phyloP scores from a whole-genome alignment of 2,797 vertebrate genomes.

The Ispidina lecontei region DNA sequence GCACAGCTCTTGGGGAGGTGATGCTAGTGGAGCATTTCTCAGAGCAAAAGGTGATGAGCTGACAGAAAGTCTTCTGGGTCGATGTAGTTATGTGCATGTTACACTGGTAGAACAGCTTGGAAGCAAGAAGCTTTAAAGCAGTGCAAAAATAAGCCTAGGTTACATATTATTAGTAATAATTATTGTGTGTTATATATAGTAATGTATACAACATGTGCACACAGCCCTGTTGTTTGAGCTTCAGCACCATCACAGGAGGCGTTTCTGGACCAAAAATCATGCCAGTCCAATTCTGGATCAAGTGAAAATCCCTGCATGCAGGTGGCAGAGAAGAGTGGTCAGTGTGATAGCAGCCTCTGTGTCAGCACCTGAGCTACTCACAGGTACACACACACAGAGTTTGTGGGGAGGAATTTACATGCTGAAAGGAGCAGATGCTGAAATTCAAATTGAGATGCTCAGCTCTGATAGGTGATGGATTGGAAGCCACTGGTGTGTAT shows the following conservation, averaged over 20 bases:
- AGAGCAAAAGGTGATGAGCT: fast-evolving
- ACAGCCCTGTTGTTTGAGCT: fast-evolving
- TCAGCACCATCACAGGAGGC: fast-evolving
- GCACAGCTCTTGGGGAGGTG: fast-evolving
- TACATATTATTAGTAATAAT: neutral
- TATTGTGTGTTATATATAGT: neutral
- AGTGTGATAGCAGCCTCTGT: neutral
- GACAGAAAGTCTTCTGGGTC: neutral
- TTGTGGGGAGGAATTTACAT: neutral
- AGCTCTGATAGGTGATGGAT: neutral
- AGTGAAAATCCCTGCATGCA: neutral
- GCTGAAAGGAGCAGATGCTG: neutral
- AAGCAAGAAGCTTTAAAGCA: neutral
- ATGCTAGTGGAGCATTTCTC: fast-evolving
- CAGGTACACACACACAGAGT: neutral
- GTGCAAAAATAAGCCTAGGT: neutral
- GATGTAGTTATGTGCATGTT: fast-evolving
- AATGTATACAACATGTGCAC: fast-evolving
- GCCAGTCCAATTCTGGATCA: fast-evolving
- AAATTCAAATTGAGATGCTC: fast-evolving
- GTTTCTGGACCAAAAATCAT: neutral
- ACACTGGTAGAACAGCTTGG: neutral
- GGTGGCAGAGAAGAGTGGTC: too few species aligned
- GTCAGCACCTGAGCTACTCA: neutral
- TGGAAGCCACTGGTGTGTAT: fast-evolving